A percentile compares a stretch with the other conserved stretches of the same genome.
These are phyloP conservation scores for Bubalus kerabau DNA, from an alignment of 2,113 vertebrate species.

Conservation along the genomic window DNA sequence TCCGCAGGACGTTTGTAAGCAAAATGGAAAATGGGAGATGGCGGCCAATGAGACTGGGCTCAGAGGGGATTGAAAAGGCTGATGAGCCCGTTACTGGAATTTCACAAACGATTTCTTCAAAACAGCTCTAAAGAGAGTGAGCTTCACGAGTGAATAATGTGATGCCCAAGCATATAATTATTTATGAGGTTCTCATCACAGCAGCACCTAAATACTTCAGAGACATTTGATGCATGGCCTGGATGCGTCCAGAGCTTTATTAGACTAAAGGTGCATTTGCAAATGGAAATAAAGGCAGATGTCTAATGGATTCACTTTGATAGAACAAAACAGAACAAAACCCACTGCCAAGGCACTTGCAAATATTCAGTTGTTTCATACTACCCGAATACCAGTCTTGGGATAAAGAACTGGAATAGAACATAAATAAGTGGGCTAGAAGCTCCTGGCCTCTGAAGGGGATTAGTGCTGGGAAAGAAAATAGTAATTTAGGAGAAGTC, in stretches of 20 bases:
- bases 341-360: neutral
- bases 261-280: slow-evolving; percentile 12
- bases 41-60: neutral
- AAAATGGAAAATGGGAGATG: neutral
- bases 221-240: neutral
- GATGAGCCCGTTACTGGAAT: neutral
- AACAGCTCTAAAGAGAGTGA: neutral
- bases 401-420: slow-evolving; percentile 19
- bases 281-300: slow-evolving; percentile 36
- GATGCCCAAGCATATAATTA: neutral
- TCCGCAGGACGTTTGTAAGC: neutral
- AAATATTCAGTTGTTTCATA: neutral
- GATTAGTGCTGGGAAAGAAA: slow-evolving; percentile 47
- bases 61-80: neutral
- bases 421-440: neutral
- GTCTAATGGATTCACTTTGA: slow-evolving; percentile 42
- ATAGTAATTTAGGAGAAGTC: slow-evolving; percentile 24
- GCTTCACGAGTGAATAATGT: neutral
- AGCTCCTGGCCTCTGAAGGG: neutral
- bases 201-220: slow-evolving; percentile 7
- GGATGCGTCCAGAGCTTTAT: neutral
- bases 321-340: neutral
- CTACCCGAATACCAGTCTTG: neutral
- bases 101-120: slow-evolving; percentile 27
- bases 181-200: slow-evolving; percentile 39